A percentile compares a stretch with the other conserved stretches of the same genome.
Conservation (phyloP, 2,113 vertebrate species). For the Corapipo altera region DNA sequence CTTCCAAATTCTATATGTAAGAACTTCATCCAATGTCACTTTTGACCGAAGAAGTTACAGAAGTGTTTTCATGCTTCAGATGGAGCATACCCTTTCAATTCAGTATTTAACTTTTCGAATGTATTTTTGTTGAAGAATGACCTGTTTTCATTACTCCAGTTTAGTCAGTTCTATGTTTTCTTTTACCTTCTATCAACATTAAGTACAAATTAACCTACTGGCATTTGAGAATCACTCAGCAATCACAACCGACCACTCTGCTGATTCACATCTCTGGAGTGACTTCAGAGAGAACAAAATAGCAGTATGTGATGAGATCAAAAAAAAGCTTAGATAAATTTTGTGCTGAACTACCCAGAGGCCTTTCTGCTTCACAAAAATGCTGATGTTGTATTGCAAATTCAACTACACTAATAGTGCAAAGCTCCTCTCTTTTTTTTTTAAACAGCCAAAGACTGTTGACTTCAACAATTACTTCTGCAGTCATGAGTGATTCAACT, state of each 20-base stretch:
- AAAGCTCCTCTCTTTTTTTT: neutral
- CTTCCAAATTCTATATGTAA: neutral
- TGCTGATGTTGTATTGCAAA: neutral
- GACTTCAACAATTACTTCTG: neutral
- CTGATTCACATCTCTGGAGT: neutral
- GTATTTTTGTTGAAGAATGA: neutral
- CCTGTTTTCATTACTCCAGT: neutral
- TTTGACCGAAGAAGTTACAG: neutral
- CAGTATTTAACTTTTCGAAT: neutral
- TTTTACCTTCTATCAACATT: neutral
- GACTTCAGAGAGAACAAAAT: neutral
- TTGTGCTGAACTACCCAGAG: neutral
- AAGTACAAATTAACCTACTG: neutral
- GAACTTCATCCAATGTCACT: neutral
- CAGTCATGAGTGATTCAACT: neutral
- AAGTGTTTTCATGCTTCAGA: neutral
- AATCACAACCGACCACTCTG: neutral
- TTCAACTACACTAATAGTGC: neutral
- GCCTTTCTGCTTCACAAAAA: neutral
- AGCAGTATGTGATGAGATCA: neutral
- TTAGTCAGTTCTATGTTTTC: neutral
- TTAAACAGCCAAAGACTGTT: neutral
- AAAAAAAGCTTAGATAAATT: neutral
- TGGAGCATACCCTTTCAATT: neutral
- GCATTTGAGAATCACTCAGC: neutral